Conservation (phyloP, 2,888 invertebrate genomes). For the Ypsolopha scabrella region DNA sequence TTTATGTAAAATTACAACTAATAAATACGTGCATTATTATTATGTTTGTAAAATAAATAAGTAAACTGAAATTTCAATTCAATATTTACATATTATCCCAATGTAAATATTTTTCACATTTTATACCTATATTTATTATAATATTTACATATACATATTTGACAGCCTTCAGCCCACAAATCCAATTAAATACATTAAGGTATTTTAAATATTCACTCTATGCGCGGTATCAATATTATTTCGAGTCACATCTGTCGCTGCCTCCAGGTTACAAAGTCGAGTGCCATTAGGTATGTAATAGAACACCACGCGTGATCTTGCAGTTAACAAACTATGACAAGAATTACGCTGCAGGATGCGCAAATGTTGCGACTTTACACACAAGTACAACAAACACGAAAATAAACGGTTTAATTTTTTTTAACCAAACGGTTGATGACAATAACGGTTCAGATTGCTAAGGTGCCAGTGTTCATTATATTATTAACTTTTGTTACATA, state of each 20-base stretch:
- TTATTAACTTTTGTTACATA: conserved; percentile 19
- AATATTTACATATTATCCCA: too few relatives aligned
- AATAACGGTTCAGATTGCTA: conserved; percentile 12
- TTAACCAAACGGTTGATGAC: neutral
- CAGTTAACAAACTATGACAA: too few relatives aligned
- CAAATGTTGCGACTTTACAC: conserved; percentile 9
- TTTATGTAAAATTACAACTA: neutral
- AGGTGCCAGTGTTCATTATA: conserved; percentile 47
- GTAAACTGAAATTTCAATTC: too few relatives aligned
- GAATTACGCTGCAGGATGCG: too few relatives aligned
- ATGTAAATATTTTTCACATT: too few relatives aligned
- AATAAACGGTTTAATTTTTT: neutral
- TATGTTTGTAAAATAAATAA: too few relatives aligned
- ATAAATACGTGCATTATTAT: neutral
- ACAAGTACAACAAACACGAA: conserved; percentile 13
- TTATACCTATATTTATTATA: neutral
- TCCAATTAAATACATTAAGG: too few relatives aligned
- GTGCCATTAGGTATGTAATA: conserved; percentile 29
- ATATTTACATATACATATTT: too few relatives aligned
- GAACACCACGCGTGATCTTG: too few relatives aligned
- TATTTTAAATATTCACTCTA: neutral
- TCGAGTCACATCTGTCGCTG: neutral
- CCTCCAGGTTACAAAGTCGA: conserved; percentile 20
- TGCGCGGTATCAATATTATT: neutral
- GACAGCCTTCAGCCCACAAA: too few relatives aligned